Percentiles rank a stretch among this genome's conserved stretches.
Evolutionary conservation across 1,140 invertebrate genomes (phyloP).

Genomic region (Drosophila arawakana): DNA sequence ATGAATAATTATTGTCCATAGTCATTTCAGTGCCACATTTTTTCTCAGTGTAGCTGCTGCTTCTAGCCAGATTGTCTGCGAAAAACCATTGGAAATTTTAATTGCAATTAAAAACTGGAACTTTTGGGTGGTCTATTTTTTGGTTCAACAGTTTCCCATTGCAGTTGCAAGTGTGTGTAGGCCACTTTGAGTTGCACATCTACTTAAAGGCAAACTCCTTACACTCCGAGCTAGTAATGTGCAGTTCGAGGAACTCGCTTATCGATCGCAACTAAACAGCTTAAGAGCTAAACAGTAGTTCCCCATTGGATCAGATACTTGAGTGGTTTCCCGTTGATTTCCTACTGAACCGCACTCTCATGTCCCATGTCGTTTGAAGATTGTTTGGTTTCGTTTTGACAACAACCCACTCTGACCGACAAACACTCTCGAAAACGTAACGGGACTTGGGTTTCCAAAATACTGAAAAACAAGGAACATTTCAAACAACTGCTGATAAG

Average conservation of each 20-base stretch:
- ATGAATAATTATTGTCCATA: too few relatives aligned
- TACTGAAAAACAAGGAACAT: conserved; percentile 7
- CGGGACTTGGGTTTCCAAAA: conserved; percentile 36
- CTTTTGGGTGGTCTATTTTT: conserved; percentile 20
- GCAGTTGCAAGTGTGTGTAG: conserved; percentile 3
- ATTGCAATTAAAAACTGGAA: conserved; percentile 1
- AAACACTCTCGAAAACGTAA: neutral
- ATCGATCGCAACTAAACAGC: conserved; percentile 47
- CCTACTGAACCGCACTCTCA: conserved; percentile 34
- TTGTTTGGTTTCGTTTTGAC: conserved; percentile 72
- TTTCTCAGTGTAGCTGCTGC: neutral
- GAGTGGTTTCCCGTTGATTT: conserved; percentile 66
- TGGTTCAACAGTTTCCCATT: neutral
- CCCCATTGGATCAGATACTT: conserved; percentile 10
- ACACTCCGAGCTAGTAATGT: conserved; percentile 43
- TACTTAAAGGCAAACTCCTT: conserved; percentile 5
- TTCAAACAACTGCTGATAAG: conserved; percentile 3
- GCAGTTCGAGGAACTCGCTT: conserved; percentile 57
- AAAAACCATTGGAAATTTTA: neutral
- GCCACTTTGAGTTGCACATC: conserved; percentile 54
- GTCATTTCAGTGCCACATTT: too few relatives aligned
- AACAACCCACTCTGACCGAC: conserved; percentile 17
- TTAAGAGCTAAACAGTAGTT: conserved; percentile 10
- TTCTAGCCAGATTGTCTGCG: neutral
- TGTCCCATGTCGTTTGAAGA: conserved; percentile 27